Evolutionary conservation across 2,797 vertebrate species (phyloP).

Genomic region (Poecilia velifera): DNA sequence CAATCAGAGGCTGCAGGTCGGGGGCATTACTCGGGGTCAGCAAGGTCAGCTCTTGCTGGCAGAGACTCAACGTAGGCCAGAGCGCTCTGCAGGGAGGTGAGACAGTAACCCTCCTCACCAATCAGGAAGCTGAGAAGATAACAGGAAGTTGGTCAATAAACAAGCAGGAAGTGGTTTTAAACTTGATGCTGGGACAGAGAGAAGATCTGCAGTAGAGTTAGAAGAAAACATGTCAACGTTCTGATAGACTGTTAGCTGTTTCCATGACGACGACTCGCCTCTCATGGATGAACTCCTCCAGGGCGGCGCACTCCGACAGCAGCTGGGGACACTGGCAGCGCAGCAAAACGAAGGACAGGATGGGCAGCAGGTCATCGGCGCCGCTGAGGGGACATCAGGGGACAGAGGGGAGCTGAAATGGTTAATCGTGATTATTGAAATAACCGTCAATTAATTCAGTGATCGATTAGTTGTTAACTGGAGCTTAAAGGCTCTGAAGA

Average conservation of each 20-base stretch:
- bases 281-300: conserved; percentile 97
- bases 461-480: too few species aligned
- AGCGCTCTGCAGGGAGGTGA: conserved; percentile 95
- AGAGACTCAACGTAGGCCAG: conserved; percentile 89
- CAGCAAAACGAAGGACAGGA: conserved; percentile 92
- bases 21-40: too few species aligned
- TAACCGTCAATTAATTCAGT: too few species aligned
- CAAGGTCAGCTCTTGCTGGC: conserved; percentile 42
- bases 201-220: too few species aligned
- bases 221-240: too few species aligned
- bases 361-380: conserved; percentile 93
- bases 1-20: too few species aligned
- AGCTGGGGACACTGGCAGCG: conserved; percentile 89
- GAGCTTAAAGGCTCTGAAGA: too few species aligned
- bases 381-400: conserved; percentile 76
- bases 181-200: too few species aligned
- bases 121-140: conserved; percentile 87
- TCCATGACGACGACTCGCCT: conserved; percentile 79
- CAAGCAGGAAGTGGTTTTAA: not conserved
- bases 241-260: too few species aligned
- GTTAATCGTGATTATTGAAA: too few species aligned
- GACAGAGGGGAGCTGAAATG: too few species aligned
- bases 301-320: conserved; percentile 89
- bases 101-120: conserved; percentile 95
- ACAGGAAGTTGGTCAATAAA: not conserved